Conservation (phyloP, 1,140 invertebrate species). For the Proctacanthus coquilletti region DNA sequence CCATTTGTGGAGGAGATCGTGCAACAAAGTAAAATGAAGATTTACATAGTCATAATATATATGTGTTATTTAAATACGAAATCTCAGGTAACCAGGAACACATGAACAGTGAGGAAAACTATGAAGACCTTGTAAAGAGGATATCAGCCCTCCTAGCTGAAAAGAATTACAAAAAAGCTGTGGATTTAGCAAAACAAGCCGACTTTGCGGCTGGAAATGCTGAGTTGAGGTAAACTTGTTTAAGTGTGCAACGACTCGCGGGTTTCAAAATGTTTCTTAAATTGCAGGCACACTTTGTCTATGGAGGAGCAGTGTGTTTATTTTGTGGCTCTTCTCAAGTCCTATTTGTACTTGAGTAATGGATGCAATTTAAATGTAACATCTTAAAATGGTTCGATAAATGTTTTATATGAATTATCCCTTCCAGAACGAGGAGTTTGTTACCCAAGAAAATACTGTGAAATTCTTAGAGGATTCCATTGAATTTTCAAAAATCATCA, state of each 20-base stretch:
- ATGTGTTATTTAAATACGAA: background rate
- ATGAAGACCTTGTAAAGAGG: constrained; percentile 15
- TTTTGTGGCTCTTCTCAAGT: constrained; percentile 17
- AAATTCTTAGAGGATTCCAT: constrained; percentile 43
- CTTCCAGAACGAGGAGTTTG: constrained; percentile 19
- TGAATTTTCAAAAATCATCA: constrained; percentile 49
- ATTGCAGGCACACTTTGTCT: constrained; percentile 11
- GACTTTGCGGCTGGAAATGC: constrained; percentile 19
- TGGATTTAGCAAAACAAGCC: constrained; percentile 17
- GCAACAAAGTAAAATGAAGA: constrained; percentile 13
- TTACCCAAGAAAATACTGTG: constrained; percentile 37
- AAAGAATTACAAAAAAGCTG: constrained; percentile 20
- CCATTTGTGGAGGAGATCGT: constrained; percentile 29
- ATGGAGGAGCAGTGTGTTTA: constrained; percentile 21
- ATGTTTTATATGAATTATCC: no score
- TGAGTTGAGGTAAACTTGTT: constrained; percentile 9
- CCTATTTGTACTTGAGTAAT: constrained; percentile 17
- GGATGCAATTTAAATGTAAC: no score
- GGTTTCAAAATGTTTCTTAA: constrained; percentile 4
- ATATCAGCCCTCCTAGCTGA: constrained; percentile 14
- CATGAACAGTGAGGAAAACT: constrained; percentile 20
- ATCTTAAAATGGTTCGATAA: no score
- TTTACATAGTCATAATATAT: background rate
- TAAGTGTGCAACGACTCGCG: background rate
- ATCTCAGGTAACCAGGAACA: constrained; percentile 8